A percentile compares a stretch with the other conserved stretches of the same genome.
phyloP scores from a whole-genome alignment of 2,113 vertebrate species.

The Myanophis thanlyinensis region DNA sequence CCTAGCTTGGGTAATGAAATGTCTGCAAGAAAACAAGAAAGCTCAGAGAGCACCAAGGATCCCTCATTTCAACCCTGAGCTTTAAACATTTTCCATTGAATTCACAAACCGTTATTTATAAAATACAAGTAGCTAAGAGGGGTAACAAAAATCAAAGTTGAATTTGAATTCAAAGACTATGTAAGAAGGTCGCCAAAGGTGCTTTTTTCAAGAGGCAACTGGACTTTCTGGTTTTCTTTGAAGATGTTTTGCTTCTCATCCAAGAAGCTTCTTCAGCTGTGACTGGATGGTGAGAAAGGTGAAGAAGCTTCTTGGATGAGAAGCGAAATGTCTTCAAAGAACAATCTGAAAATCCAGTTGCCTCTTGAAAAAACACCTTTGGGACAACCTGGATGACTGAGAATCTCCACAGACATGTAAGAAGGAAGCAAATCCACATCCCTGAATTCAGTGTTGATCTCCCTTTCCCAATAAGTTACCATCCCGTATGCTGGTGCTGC shows the following conservation, averaged over 20 bases:
- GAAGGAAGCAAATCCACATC: background rate
- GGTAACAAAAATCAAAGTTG: background rate
- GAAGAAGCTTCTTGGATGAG: too few relatives aligned
- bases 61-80: background rate
- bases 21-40: background rate
- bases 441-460: background rate
- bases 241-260: too few relatives aligned
- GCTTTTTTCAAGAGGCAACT: too few relatives aligned
- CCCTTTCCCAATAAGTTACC: background rate
- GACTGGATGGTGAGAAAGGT: too few relatives aligned
- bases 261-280: too few relatives aligned
- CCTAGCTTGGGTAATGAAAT: background rate
- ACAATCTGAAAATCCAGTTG: too few relatives aligned
- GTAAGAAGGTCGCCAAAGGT: background rate
- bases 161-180: background rate
- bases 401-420: background rate
- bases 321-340: too few relatives aligned
- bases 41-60: background rate
- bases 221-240: too few relatives aligned
- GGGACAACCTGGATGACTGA: too few relatives aligned
- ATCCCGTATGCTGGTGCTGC: slow-evolving; percentile 27
- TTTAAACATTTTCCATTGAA: background rate
- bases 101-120: background rate
- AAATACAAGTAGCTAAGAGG: background rate
- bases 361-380: too few relatives aligned